A percentile compares a stretch with the other conserved stretches of the same genome.
Conservation (phyloP, 2,113 vertebrate genomes). For the Callionymus lyra region DNA sequence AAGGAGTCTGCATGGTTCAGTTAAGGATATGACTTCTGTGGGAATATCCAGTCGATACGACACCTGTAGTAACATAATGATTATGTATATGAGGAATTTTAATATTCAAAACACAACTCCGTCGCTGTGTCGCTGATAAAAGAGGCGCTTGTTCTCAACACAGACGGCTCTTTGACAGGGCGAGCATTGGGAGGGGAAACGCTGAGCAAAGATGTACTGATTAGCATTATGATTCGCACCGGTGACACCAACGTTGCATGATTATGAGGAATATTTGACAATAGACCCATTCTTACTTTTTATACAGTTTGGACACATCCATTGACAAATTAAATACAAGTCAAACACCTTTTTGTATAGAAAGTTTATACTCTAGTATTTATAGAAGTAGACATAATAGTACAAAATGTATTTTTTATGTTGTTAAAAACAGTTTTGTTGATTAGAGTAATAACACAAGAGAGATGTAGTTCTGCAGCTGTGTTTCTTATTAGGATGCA, state of each 20-base stretch:
- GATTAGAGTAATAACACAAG: neutral
- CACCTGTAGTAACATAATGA: constrained; percentile 15
- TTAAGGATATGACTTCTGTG: constrained; percentile 66
- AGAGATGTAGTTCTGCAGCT: constrained; percentile 34
- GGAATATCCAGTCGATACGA: constrained; percentile 11
- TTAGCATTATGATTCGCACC: constrained; percentile 49
- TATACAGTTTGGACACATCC: neutral
- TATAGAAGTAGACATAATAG: no score
- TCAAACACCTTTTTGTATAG: no score
- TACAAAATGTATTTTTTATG: no score
- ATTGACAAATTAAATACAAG: neutral
- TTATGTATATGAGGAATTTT: constrained; percentile 24
- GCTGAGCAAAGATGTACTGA: constrained; percentile 41
- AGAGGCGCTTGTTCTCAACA: constrained; percentile 44
- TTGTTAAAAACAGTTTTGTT: no score
- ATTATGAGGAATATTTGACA: constrained; percentile 35
- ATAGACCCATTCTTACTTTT: constrained; percentile 8
- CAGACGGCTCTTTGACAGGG: constrained; percentile 54
- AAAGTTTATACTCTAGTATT: no score
- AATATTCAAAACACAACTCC: constrained; percentile 31
- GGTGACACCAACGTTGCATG: constrained; percentile 20
- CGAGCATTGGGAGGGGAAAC: constrained; percentile 12
- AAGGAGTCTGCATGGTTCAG: constrained; percentile 79
- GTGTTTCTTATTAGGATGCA: constrained; percentile 44
- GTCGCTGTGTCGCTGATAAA: constrained; percentile 25